Evolutionary conservation across 2,888 invertebrate species (phyloP).

Genomic region (Archaeoteleia sp.): DNA sequence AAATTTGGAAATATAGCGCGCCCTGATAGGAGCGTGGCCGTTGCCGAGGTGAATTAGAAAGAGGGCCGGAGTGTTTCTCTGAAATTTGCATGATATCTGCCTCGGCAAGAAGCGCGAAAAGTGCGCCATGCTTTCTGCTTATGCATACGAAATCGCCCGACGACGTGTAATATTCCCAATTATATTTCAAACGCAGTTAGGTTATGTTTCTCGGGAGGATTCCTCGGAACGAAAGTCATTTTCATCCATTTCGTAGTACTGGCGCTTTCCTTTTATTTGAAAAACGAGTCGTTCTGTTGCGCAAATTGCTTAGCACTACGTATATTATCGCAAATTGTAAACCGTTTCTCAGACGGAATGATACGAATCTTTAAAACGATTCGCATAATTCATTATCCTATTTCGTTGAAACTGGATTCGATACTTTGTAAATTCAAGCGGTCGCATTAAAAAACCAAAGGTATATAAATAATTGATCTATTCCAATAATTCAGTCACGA

Average conservation of each 20-base stretch:
- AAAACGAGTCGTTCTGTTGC: slow-evolving; percentile 10
- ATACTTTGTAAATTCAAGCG: too few species aligned
- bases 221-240: slow-evolving; percentile 2
- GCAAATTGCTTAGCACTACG: neutral
- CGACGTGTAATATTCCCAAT: slow-evolving; percentile 30
- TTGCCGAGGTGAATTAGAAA: slow-evolving; percentile 38
- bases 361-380: too few species aligned
- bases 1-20: slow-evolving; percentile 46
- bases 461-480: too few species aligned
- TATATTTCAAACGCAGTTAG: slow-evolving; percentile 19
- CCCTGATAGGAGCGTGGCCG: slow-evolving; percentile 34
- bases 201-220: slow-evolving; percentile 16
- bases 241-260: neutral
- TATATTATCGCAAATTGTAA: too few species aligned
- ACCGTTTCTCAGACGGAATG: too few species aligned
- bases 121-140: slow-evolving; percentile 29
- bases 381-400: too few species aligned
- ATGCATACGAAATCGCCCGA: slow-evolving; percentile 37
- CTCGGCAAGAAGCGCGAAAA: slow-evolving; percentile 9
- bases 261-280: too few species aligned
- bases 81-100: slow-evolving; percentile 38
- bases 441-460: too few species aligned
- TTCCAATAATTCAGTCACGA: too few species aligned
- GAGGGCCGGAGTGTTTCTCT: slow-evolving; percentile 21
- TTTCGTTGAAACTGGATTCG: too few species aligned